Evolutionary conservation across 2,888 invertebrate genomes (phyloP).

Genomic region (Orthosia cruda): DNA sequence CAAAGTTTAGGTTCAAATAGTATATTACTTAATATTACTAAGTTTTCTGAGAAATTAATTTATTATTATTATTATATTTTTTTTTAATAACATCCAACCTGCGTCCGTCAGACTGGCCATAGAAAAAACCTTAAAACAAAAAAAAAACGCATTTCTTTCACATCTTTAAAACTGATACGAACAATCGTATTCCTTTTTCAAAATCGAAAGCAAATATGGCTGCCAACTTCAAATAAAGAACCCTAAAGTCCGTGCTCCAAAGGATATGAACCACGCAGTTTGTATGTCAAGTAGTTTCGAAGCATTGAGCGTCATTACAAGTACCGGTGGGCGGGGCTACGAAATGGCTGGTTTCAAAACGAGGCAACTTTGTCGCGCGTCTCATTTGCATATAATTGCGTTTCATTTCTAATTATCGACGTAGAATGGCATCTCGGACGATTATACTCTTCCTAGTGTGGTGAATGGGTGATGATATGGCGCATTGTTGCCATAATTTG

Average conservation of each 20-base stretch:
- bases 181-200: neutral
- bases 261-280: constrained; percentile 55
- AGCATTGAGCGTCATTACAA: constrained; percentile 62
- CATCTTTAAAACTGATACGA: neutral
- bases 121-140: neutral
- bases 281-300: constrained; percentile 61
- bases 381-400: constrained; percentile 90
- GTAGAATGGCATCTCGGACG: constrained; percentile 59
- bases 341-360: constrained; percentile 86
- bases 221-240: constrained; percentile 42
- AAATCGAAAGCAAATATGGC: constrained; percentile 23
- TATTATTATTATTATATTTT: no score
- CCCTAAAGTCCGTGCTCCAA: constrained; percentile 29
- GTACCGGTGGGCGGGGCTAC: constrained; percentile 82
- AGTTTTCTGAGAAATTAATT: no score
- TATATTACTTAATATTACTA: no score
- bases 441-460: constrained; percentile 69
- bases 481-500: constrained; percentile 47
- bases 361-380: constrained; percentile 80
- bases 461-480: constrained; percentile 58
- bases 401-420: constrained; percentile 85
- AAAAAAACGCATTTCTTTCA: neutral
- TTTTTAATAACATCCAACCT: no score
- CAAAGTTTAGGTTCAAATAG: neutral
- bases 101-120: neutral